Evolutionary conservation across 1,140 invertebrate species (phyloP), one percentile per base, ranked within the genome.

Genomic region (Drosophila orena): DNA sequence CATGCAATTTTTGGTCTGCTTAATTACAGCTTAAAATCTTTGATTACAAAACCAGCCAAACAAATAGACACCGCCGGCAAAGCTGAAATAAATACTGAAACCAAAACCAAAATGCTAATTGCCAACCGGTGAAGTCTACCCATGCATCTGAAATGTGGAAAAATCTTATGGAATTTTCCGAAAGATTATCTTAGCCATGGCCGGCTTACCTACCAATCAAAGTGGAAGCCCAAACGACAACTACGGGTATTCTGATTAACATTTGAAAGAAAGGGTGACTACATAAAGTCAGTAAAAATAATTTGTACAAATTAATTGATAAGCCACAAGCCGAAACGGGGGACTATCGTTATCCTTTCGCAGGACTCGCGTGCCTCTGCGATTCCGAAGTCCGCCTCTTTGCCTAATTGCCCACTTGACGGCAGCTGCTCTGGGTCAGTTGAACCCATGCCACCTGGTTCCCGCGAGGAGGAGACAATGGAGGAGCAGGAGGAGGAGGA

Each of bases 21-120:
- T 86, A 88, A 86, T 86, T 86, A 86, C 83, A 86, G 81, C 81
- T 86, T 86, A 86, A 86, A 86, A 86, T 78, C 74, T 66, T 86
- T 86, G 77, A 86, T 86, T 78, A 81, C 78, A 85, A 83, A 77
- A 78, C 60, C 64, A 68, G 4, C 59, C 59, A 4, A 65, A 62
- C 64, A 68, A 65, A 68, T 68, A 60, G 64, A 68, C 46, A 46
- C 11, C 37, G 14, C 4, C 37, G 47, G 40, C 43, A 72, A 59
- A 62, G 20, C 49, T 60, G 49, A 30, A 61, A 61, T 24, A 60
- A 53, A 53, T 53, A 44, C 42, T 20, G 35, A 59, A 68, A 37
- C 43, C 46, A 40, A 65, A 65, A 62, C 55, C 49, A 6, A 70
- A 70, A 46, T 42, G 58, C 73, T 77, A 59, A 69, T 77, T 78